Evolutionary conservation across 2,113 vertebrate species (phyloP).

Genomic region (Pseudonaja textilis): DNA sequence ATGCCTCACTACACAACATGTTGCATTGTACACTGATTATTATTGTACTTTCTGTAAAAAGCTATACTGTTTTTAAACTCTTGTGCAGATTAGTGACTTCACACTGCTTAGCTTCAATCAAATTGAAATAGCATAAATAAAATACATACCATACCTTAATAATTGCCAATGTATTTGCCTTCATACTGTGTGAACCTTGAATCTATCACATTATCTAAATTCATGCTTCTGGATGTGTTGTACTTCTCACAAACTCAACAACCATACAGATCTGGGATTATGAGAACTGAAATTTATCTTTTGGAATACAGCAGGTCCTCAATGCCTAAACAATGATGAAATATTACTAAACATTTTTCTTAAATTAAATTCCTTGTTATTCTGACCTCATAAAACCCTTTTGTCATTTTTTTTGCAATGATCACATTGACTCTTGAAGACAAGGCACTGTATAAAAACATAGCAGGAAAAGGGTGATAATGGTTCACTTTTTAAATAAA

Average conservation of each 20-base stretch:
- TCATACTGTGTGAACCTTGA: background rate
- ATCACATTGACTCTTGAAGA: constrained; percentile 47
- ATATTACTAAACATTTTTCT: constrained; percentile 42
- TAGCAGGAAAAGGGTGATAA: constrained; percentile 46
- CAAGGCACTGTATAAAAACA: constrained; percentile 51
- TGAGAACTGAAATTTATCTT: constrained; percentile 30
- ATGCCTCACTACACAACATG: background rate
- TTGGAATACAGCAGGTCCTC: constrained; percentile 51
- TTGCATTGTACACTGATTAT: background rate
- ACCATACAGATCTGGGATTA: background rate
- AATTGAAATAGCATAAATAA: background rate
- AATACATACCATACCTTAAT: background rate
- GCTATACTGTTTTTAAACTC: background rate
- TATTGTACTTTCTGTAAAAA: background rate
- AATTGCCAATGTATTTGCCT: background rate
- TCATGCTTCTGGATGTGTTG: background rate
- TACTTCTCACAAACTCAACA: background rate
- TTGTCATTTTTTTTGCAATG: constrained; percentile 49
- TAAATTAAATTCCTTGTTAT: constrained; percentile 37
- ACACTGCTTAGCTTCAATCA: background rate
- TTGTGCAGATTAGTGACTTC: background rate
- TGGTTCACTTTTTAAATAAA: constrained; percentile 20
- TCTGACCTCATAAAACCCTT: constrained; percentile 47
- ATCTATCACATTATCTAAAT: background rate
- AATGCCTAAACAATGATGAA: constrained; percentile 2